phyloP scores from a whole-genome alignment of 2,888 invertebrate species.

The Ariolimax columbianus region DNA sequence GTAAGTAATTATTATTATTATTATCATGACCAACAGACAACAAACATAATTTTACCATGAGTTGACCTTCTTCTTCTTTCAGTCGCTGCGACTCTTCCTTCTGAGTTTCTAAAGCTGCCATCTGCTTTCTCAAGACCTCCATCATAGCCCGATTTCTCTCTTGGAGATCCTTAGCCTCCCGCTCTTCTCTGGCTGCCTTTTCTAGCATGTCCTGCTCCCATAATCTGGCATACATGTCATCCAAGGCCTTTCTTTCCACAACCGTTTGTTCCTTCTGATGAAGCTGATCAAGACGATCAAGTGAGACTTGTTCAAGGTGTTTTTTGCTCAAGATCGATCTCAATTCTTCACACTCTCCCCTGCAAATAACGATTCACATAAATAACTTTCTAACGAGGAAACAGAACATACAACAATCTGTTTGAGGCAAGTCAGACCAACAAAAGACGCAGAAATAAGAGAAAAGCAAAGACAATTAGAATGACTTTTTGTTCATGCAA shows the following conservation, averaged over 20 bases:
- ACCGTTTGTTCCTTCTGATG: constrained; percentile 66
- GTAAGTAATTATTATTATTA: not conserved
- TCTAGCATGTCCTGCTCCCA: constrained; percentile 77
- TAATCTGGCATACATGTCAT: constrained; percentile 75
- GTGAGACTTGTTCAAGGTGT: constrained; percentile 75
- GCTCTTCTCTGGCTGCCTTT: constrained; percentile 76
- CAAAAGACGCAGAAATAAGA: no score
- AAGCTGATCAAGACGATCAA: constrained; percentile 73
- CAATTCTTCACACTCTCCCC: constrained; percentile 78
- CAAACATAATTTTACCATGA: constrained; percentile 65
- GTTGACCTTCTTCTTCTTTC: constrained; percentile 75
- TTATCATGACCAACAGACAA: not conserved
- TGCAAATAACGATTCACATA: constrained; percentile 49
- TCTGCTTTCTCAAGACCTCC: constrained; percentile 74
- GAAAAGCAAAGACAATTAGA: no score
- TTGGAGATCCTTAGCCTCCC: constrained; percentile 71
- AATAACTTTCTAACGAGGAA: not conserved
- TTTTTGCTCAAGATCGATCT: constrained; percentile 75
- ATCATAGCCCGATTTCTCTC: constrained; percentile 73
- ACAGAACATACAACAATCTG: no score
- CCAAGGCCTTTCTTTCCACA: constrained; percentile 67
- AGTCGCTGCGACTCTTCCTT: constrained; percentile 72
- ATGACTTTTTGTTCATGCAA: no score
- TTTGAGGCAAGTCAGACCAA: no score
- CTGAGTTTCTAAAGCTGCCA: constrained; percentile 75